Evolutionary conservation across 2,113 vertebrate species (phyloP).

Genomic region (Microtus pennsylvanicus): DNA sequence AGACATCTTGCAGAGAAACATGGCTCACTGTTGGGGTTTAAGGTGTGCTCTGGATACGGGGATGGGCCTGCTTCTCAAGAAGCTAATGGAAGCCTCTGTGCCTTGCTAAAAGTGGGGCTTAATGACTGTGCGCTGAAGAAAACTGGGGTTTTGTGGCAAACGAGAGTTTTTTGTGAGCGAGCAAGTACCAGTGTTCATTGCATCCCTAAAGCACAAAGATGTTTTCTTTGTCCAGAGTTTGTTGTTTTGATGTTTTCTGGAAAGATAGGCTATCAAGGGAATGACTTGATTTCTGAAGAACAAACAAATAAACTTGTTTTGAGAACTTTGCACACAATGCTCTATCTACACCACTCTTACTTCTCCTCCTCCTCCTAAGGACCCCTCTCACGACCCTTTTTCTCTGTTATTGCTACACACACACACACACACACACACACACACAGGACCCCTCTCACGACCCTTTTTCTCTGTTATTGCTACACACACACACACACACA

Average conservation of each 20-base stretch:
- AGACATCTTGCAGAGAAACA: background rate
- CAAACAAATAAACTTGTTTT: background rate
- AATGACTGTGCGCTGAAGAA: background rate
- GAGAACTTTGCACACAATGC: background rate
- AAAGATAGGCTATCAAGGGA: background rate
- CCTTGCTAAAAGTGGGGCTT: background rate
- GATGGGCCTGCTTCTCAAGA: background rate
- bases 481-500: background rate
- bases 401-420: background rate
- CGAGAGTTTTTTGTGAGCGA: background rate
- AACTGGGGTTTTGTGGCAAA: background rate
- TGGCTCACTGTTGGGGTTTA: background rate
- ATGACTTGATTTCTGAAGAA: background rate
- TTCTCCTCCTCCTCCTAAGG: background rate
- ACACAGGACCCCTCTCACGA: background rate
- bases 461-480: background rate
- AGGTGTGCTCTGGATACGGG: background rate
- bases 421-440: background rate
- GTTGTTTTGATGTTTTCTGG: background rate
- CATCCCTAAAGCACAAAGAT: background rate
- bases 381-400: background rate
- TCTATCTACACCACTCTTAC: too few relatives aligned
- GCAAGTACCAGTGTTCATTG: background rate
- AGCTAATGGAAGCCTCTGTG: background rate
- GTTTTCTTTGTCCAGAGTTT: background rate